Evolutionary conservation across 2,113 vertebrate species (phyloP), one percentile per base, ranked within the genome.

Genomic region (Melanotaenia duboulayi): DNA sequence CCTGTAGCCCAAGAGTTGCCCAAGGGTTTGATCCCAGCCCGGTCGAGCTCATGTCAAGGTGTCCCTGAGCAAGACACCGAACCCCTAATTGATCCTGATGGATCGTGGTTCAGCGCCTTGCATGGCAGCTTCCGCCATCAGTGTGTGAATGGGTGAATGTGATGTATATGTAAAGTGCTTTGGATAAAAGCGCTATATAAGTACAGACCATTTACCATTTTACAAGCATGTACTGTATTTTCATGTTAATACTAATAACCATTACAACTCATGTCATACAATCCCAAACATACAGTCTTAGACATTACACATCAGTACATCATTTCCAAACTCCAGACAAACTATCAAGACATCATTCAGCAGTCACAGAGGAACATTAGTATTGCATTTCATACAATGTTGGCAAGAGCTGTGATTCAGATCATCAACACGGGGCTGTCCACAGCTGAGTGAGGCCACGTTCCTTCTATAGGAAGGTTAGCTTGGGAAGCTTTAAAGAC

Each of bases 191-290:
- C n/a, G n/a, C n/a, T n/a, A n/a, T n/a, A n/a, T n/a, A n/a, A n/a
- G n/a, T n/a, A n/a, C n/a, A n/a, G n/a, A n/a, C n/a, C n/a, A n/a
- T n/a, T n/a, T n/a, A n/a, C n/a, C n/a, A n/a, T n/a, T n/a, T n/a
- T 77, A 87, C 65, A 86, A 88, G 87, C 82, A 87, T n/a, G 63
- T 84, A 78, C 76, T 93, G 88, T 93, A 90, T 93, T 91, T 74
- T 86, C 84, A 86, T 68, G 84, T 92, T 90, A 90, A 90, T 85
- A 91, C 78, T 88, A 93, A 88, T 74, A 88, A 83, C 72, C 71
- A 66, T 81, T 85, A 87, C 87, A 88, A 69, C 68, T 86, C 61
- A 82, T 55, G 35, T 70, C 90, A 90, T 90, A 90, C 90, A 90
- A 81, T 91, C 82, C 75, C 82, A 89, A 74, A 63, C 86, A 91